These are phyloP conservation scores for Muscicapa comitata DNA, from an alignment of 2,797 vertebrate species.

Conservation along the genomic window DNA sequence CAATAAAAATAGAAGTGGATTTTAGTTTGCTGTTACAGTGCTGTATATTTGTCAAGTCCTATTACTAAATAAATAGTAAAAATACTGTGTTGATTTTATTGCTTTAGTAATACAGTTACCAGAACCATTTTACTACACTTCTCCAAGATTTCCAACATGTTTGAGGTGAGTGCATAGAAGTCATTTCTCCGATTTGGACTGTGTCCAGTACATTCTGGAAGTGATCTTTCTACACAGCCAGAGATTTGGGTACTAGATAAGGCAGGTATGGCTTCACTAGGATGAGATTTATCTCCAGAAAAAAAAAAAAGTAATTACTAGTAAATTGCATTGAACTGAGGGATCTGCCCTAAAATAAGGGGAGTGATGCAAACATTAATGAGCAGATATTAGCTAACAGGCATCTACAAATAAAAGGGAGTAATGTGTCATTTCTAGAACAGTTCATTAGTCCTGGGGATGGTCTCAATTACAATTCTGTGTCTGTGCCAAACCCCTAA, in stretches of 20 bases:
- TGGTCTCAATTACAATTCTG: neutral
- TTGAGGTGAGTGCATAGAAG: neutral
- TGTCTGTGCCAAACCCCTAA: neutral
- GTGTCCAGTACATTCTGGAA: neutral
- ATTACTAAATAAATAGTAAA: constrained; percentile 35
- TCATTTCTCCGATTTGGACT: neutral
- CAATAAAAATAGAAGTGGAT: constrained; percentile 22
- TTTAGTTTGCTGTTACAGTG: constrained; percentile 7
- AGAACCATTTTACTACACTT: neutral
- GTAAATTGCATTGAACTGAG: neutral
- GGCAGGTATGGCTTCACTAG: neutral
- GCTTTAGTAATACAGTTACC: neutral
- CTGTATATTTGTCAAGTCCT: neutral
- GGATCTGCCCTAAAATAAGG: neutral
- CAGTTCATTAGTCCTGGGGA: neutral
- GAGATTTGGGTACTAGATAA: neutral
- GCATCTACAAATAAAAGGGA: neutral
- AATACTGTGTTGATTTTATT: constrained; percentile 32
- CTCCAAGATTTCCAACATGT: neutral
- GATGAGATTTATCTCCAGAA: neutral
- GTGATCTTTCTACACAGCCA: neutral
- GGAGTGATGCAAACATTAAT: neutral
- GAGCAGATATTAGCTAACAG: neutral
- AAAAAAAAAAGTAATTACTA: neutral
- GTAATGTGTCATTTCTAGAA: neutral